Evolutionary conservation across 35 echinoderm and acorn worm genomes (phyloP), one percentile per base, ranked within the genome.

Genomic region (Strongylocentrotus purpuratus): DNA sequence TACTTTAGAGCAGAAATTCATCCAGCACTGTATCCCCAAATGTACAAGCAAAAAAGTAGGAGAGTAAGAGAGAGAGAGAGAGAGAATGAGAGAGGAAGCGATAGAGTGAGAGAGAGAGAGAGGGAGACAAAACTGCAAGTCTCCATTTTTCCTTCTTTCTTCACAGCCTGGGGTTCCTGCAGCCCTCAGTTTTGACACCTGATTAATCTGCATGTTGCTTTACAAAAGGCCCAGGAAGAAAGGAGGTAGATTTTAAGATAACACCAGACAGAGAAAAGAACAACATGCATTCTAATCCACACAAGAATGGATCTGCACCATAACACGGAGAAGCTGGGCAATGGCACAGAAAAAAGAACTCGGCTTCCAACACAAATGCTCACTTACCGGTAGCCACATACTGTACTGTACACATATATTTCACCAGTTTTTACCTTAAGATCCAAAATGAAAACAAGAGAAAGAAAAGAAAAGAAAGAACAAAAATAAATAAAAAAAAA

Each of bases 191-290:
- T 8, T 31, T 89, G 87, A 89, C 87, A 89, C 87, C 87, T 31
- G 32, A 89, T 89, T 89, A 89, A 89, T 89, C 87, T 45, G 33
- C 33, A 89, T 89, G 45, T 31, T 46, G 12, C 31, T 18, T 33
- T 28, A 89, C 87, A 89, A 89, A 45, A 32, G 13, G 15, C 4
- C 28, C 87, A 45, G 32, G 45, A 89, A 89, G 45, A 89, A 89
- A 89, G 33, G 87, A 46, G 87, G 33, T 89, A 46, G 87, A 46
- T 89, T 89, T 89, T 89, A 89, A 89, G 87, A 89, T 89, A 89
- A 89, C 87, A 89, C 33, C 45, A 33, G 65, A 5, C 87, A 89
- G 14, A 89, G 87, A 89, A 89, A 89, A 89, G 87, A 32, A 46
- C 87, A 89, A 89, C 87, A 89, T 89, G 87, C 32, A 28, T 89